phyloP scores from a whole-genome alignment of 2,888 invertebrate species.

The Nasonovia ribisnigri region DNA sequence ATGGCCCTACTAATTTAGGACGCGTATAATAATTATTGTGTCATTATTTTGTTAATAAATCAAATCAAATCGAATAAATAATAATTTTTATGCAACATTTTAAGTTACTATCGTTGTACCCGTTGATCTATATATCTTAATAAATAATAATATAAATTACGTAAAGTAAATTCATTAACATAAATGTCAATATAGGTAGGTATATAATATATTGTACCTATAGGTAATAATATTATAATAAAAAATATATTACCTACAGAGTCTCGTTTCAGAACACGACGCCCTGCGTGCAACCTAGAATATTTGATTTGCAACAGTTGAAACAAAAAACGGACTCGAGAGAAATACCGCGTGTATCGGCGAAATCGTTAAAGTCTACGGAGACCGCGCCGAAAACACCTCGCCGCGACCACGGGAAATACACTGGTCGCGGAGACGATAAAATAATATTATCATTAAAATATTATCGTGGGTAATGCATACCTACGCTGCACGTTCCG shows the following conservation, averaged over 20 bases:
- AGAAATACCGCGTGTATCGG: background rate
- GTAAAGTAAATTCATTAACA: background rate
- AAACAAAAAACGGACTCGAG: background rate
- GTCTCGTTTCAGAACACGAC: background rate
- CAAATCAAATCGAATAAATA: background rate
- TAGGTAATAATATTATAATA: background rate
- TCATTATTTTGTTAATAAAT: background rate
- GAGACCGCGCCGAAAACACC: background rate
- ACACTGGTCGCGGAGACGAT: background rate
- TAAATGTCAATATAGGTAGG: background rate
- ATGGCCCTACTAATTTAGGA: background rate
- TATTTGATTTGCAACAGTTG: background rate
- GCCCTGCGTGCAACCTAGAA: background rate
- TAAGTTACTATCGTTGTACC: background rate
- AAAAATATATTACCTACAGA: background rate
- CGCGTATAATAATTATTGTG: background rate
- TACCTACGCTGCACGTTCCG: background rate
- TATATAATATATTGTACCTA: background rate
- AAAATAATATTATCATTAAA: background rate
- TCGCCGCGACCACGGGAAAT: background rate
- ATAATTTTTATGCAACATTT: background rate
- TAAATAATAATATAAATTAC: background rate
- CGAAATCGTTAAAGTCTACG: slow-evolving; percentile 41
- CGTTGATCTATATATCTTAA: background rate
- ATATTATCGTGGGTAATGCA: background rate